Conservation (phyloP, 2,888 invertebrate species). For the Lutraria lutraria region DNA sequence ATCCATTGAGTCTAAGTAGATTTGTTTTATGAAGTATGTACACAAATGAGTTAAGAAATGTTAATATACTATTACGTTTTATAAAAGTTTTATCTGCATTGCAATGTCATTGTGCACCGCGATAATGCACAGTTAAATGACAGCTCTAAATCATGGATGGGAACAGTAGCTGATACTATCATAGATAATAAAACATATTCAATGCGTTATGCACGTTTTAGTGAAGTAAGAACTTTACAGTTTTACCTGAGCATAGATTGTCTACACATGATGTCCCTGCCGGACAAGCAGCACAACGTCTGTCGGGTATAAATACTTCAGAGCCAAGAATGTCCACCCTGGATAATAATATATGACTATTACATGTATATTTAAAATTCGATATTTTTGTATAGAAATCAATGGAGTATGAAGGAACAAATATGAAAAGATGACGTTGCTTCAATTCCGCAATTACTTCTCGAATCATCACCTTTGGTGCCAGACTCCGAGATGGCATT, state of each 20-base stretch:
- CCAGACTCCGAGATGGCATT: no score
- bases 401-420: no score
- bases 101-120: not conserved
- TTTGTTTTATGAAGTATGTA: not conserved
- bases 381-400: no score
- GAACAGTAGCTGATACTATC: not conserved
- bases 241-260: constrained; percentile 66
- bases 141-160: not conserved
- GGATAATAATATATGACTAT: constrained; percentile 9
- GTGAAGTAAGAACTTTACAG: no score
- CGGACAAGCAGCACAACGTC: constrained; percentile 63
- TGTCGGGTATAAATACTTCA: constrained; percentile 62
- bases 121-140: not conserved
- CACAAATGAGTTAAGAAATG: not conserved
- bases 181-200: not conserved
- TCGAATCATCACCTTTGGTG: no score
- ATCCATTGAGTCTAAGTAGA: not conserved
- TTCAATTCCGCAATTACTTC: no score
- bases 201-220: not conserved
- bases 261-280: constrained; percentile 62
- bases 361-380: no score
- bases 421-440: no score
- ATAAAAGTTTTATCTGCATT: not conserved
- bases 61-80: not conserved
- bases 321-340: constrained; percentile 62